These are phyloP conservation scores for Metopolophium dirhodum DNA, from an alignment of 1,140 invertebrate genomes.

Conservation along the genomic window DNA sequence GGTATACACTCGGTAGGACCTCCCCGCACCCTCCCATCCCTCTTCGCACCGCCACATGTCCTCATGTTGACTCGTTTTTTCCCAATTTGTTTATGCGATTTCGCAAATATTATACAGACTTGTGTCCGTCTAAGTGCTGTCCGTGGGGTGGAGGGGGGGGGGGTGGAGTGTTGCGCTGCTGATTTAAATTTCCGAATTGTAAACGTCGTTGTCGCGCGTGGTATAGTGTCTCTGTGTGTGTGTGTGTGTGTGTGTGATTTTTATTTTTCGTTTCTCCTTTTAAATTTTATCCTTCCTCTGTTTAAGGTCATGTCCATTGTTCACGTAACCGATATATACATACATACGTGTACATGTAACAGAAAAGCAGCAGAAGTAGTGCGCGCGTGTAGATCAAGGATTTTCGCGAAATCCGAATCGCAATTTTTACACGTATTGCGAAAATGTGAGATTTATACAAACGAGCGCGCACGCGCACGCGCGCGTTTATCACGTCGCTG, in stretches of 20 bases:
- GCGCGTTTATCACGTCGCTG: background rate
- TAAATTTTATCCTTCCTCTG: slow-evolving; percentile 7
- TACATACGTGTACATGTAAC: too few species aligned
- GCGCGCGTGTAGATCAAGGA: slow-evolving; percentile 43
- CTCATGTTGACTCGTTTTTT: background rate
- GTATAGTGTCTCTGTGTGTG: background rate
- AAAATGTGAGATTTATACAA: slow-evolving; percentile 36
- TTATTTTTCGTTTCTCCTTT: slow-evolving; percentile 5
- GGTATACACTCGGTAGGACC: background rate
- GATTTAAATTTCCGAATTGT: slow-evolving; percentile 32
- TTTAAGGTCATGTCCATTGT: slow-evolving; percentile 44
- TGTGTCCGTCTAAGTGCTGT: too few species aligned
- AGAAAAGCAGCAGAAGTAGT: background rate
- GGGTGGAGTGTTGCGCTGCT: background rate
- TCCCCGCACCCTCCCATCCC: background rate
- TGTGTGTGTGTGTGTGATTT: background rate
- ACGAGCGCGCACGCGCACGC: background rate
- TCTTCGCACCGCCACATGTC: background rate
- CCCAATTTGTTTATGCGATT: slow-evolving; percentile 45
- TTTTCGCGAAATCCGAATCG: slow-evolving; percentile 44
- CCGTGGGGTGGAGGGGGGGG: too few species aligned
- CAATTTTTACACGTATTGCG: slow-evolving; percentile 47
- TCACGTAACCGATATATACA: background rate
- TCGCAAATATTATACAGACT: slow-evolving; percentile 20
- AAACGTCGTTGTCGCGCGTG: background rate